Evolutionary conservation across 2,113 vertebrate genomes (phyloP).

Genomic region (Alces alces): DNA sequence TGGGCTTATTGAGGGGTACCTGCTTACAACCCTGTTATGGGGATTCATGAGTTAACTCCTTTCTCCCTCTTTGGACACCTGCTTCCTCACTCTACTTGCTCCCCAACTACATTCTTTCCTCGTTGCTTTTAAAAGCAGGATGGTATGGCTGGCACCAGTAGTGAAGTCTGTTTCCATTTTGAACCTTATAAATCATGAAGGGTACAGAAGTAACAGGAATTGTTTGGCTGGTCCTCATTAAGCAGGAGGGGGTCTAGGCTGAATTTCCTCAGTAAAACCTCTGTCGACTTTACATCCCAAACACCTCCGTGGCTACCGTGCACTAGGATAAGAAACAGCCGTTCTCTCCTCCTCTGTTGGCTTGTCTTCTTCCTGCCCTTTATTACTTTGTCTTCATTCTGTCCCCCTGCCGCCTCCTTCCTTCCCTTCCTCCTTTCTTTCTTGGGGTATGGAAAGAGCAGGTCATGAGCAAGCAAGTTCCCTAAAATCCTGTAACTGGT

Average conservation of each 20-base stretch:
- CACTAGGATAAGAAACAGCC: constrained; percentile 31
- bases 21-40: neutral
- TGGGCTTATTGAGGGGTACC: neutral
- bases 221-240: constrained; percentile 72
- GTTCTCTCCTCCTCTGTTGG: neutral
- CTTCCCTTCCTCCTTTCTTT: neutral
- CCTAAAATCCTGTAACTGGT: neutral
- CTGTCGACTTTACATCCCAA: constrained; percentile 71
- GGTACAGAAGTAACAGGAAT: constrained; percentile 70
- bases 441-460: neutral
- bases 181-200: constrained; percentile 77
- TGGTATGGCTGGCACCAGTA: neutral
- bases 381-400: neutral
- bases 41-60: neutral
- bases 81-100: neutral
- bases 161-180: constrained; percentile 74
- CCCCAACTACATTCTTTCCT: neutral
- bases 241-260: constrained; percentile 76
- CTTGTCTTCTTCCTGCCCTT: neutral
- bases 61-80: neutral
- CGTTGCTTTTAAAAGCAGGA: neutral
- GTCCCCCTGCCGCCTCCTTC: neutral
- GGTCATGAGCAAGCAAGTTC: neutral
- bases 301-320: constrained; percentile 65
- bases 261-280: constrained; percentile 82